These are phyloP conservation scores for Coregonus ussuriensis DNA, from an alignment of 2,797 vertebrate species.

Conservation along the genomic window DNA sequence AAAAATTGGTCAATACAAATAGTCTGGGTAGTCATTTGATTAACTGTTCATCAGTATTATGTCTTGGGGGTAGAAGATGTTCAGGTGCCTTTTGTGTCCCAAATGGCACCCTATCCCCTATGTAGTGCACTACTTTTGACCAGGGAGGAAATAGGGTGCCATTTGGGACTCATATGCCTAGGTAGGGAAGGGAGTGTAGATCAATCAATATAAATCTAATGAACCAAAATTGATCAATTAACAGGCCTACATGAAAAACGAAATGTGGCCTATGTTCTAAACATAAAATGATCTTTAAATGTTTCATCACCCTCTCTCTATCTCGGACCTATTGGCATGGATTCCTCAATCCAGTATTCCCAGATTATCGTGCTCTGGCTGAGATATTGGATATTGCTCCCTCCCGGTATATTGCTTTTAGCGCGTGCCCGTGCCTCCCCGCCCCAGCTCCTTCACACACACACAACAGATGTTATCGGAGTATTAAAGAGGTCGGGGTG, in stretches of 20 bases:
- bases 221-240: neutral
- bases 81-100: neutral
- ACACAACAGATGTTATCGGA: neutral
- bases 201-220: neutral
- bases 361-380: neutral
- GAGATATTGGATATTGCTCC: neutral
- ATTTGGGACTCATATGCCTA: neutral
- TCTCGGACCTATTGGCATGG: neutral
- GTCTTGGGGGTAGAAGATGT: neutral
- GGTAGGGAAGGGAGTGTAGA: neutral
- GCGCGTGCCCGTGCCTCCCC: neutral
- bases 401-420: neutral
- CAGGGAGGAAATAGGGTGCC: neutral
- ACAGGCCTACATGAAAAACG: neutral
- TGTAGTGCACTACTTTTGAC: neutral
- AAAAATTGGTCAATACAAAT: no score
- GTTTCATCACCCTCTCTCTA: neutral
- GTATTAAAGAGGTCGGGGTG: neutral
- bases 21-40: no score
- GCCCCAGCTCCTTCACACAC: neutral
- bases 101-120: neutral
- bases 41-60: no score
- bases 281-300: neutral
- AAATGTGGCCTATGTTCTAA: neutral
- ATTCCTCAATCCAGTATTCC: neutral